These are phyloP conservation scores for Piaya cayana DNA, from an alignment of 2,113 vertebrate species.

Conservation along the genomic window DNA sequence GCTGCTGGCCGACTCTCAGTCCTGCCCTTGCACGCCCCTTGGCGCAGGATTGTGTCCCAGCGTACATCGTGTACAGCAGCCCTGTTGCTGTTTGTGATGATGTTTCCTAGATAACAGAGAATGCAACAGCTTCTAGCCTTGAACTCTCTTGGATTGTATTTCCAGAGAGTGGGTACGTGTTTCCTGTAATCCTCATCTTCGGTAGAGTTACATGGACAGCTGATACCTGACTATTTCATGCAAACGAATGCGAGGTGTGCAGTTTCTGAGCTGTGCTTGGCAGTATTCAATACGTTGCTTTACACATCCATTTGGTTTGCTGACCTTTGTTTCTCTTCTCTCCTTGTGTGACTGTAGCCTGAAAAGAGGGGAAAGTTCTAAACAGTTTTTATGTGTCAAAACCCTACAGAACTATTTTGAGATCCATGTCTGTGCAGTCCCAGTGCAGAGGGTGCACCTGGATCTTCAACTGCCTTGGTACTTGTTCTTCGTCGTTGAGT, in stretches of 20 bases:
- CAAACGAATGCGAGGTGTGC: fast-evolving
- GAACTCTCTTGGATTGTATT: fast-evolving
- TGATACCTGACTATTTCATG: neutral
- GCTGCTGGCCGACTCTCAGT: neutral
- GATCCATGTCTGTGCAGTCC: neutral
- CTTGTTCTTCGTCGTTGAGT: no score
- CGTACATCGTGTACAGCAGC: neutral
- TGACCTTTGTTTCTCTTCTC: neutral
- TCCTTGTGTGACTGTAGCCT: neutral
- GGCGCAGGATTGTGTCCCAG: fast-evolving
- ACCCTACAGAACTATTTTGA: neutral
- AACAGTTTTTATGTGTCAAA: neutral
- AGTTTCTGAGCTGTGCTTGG: neutral
- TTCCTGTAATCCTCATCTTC: neutral
- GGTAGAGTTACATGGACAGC: neutral
- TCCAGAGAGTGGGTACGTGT: neutral
- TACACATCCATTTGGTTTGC: fast-evolving
- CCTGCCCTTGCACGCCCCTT: neutral
- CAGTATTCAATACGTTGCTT: neutral
- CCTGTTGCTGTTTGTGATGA: neutral
- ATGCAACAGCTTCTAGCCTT: neutral
- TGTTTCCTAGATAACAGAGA: neutral
- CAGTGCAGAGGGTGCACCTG: neutral
- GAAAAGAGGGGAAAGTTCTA: neutral
- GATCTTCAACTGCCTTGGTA: neutral